Conservation (phyloP, 2,888 invertebrate genomes). For the Branchellion lobata region DNA sequence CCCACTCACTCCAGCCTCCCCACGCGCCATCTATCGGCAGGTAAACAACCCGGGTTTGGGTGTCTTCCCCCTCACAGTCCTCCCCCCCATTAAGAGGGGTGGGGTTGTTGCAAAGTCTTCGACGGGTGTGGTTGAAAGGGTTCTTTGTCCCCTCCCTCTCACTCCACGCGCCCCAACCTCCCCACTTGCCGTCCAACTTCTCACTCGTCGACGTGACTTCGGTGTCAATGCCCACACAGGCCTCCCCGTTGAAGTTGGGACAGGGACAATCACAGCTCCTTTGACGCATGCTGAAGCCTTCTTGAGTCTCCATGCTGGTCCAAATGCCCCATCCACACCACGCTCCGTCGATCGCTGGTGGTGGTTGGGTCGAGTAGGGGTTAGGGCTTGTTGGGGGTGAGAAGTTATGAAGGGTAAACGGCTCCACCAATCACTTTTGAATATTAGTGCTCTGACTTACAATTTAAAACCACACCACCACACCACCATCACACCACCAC, state of each 20-base stretch:
- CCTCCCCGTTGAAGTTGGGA: neutral
- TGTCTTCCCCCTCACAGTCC: constrained; percentile 6
- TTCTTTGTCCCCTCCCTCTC: neutral
- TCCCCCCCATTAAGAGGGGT: constrained; percentile 15
- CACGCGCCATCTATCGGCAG: constrained; percentile 47
- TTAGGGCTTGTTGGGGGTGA: too few species aligned
- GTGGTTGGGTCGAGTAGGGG: too few species aligned
- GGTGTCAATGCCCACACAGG: neutral
- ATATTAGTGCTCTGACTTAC: too few species aligned
- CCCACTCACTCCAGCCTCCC: constrained; percentile 47
- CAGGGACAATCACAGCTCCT: neutral
- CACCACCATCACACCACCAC: too few species aligned
- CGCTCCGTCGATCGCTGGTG: neutral
- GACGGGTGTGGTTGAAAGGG: constrained; percentile 10
- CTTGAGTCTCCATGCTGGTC: neutral
- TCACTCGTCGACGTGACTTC: neutral
- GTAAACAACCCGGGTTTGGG: neutral
- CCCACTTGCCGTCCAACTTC: constrained; percentile 29
- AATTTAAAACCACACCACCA: too few species aligned
- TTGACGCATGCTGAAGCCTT: neutral
- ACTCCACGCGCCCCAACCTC: constrained; percentile 16
- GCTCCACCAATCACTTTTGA: too few species aligned
- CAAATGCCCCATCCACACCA: neutral
- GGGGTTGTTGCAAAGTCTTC: constrained; percentile 35
- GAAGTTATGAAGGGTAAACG: too few species aligned